phyloP scores from a whole-genome alignment of 2,888 invertebrate genomes.

The Smittia sp. region DNA sequence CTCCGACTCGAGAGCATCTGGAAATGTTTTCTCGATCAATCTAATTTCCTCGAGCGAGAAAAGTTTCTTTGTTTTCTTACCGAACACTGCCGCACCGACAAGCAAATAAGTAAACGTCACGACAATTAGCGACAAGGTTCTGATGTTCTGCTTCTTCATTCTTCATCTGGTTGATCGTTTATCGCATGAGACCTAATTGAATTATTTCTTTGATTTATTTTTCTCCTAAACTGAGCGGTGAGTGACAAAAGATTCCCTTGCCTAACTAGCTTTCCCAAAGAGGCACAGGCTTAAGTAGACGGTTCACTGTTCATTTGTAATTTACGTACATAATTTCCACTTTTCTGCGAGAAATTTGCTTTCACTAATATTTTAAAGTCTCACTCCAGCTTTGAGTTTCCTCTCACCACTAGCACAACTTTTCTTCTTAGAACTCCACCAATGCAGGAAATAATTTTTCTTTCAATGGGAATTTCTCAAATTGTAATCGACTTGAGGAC shows the following conservation, averaged over 20 bases:
- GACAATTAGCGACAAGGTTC: constrained; percentile 99
- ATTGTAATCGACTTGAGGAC: neutral
- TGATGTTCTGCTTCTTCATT: constrained; percentile 99
- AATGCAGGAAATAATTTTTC: no score
- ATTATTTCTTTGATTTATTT: neutral
- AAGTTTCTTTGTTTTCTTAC: constrained; percentile 10
- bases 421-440: neutral
- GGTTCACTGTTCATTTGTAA: no score
- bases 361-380: neutral
- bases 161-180: constrained; percentile 63
- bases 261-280: no score
- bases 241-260: no score
- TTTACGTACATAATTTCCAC: no score
- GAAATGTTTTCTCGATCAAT: neutral
- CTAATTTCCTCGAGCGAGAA: neutral
- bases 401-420: constrained; percentile 7
- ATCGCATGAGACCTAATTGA: neutral
- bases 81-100: constrained; percentile 97
- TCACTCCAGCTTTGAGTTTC: neutral
- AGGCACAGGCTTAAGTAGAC: neutral
- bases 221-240: neutral
- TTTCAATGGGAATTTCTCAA: neutral
- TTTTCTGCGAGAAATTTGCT: neutral
- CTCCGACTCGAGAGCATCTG: constrained; percentile 91
- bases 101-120: constrained; percentile 99